A percentile compares a stretch with the other conserved stretches of the same genome.
Evolutionary conservation across 1,140 invertebrate species (phyloP).

Genomic region (Monomorium pharaonis): DNA sequence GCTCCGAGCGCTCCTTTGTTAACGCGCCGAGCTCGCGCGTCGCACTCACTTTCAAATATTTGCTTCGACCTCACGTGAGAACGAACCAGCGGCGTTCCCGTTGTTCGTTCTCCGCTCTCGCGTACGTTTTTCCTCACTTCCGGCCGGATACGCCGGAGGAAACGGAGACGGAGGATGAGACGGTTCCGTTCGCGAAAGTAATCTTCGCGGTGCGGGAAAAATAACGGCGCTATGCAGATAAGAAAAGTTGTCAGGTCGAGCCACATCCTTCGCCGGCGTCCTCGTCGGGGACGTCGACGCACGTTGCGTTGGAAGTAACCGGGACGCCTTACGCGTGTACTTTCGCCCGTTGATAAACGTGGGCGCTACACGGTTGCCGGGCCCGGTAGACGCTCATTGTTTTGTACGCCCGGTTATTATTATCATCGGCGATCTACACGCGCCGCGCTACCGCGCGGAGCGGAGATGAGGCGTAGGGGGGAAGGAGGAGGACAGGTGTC

Average conservation of each 20-base stretch:
- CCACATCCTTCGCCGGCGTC: conserved; percentile 27
- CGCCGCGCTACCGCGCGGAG: too few species aligned
- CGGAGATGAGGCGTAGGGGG: too few species aligned
- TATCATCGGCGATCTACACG: conserved; percentile 8
- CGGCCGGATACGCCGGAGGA: conserved; percentile 53
- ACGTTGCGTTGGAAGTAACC: conserved; percentile 40
- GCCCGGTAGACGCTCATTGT: conserved; percentile 24
- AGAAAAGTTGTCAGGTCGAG: conserved; percentile 19
- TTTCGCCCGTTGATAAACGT: conserved; percentile 50
- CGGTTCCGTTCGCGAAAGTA: not conserved
- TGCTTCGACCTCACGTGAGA: conserved; percentile 41
- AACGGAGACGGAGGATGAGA: not conserved
- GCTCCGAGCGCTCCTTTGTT: too few species aligned
- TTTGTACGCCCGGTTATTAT: not conserved
- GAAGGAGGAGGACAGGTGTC: conserved; percentile 5
- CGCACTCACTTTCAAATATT: conserved; percentile 63
- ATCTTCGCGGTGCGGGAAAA: not conserved
- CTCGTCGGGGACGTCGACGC: conserved; percentile 30
- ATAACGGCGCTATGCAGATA: conserved; percentile 32
- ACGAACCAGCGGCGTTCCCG: conserved; percentile 20
- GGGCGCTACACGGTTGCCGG: not conserved
- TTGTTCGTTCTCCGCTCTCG: not conserved
- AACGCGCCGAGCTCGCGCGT: not conserved
- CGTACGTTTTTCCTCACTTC: conserved; percentile 55
- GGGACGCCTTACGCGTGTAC: conserved; percentile 1